phyloP scores from a whole-genome alignment of 1,140 invertebrate species.

The Drosophila erecta region DNA sequence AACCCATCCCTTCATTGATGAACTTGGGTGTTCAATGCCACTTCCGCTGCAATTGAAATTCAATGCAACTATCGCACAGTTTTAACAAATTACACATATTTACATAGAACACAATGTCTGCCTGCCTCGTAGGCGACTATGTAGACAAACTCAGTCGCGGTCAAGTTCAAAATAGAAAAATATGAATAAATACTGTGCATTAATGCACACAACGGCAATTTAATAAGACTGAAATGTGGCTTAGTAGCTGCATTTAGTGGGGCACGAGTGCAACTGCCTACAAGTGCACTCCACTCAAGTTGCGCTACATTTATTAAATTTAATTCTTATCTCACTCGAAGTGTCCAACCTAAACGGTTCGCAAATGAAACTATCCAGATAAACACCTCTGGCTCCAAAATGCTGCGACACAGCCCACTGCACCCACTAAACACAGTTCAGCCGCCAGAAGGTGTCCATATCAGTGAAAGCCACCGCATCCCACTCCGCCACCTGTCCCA shows the following conservation, averaged over 20 bases:
- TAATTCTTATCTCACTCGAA: slow-evolving; percentile 32
- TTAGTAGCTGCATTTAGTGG: slow-evolving; percentile 9
- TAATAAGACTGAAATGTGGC: slow-evolving; percentile 6
- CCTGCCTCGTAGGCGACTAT: slow-evolving; percentile 8
- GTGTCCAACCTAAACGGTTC: neutral
- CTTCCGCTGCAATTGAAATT: slow-evolving; percentile 31
- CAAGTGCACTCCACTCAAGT: slow-evolving; percentile 11
- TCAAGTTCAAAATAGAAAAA: slow-evolving; percentile 49
- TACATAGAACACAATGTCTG: slow-evolving; percentile 8
- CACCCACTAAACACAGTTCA: neutral
- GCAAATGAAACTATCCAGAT: slow-evolving; percentile 22
- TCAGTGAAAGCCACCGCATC: slow-evolving; percentile 18
- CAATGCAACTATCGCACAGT: slow-evolving; percentile 27
- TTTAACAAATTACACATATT: slow-evolving; percentile 8
- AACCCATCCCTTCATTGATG: slow-evolving; percentile 29
- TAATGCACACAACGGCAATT: slow-evolving; percentile 17
- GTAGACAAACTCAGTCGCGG: slow-evolving; percentile 48
- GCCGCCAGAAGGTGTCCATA: slow-evolving; percentile 4
- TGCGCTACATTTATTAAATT: slow-evolving; percentile 32
- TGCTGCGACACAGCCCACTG: slow-evolving; percentile 3
- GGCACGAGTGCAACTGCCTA: slow-evolving; percentile 19
- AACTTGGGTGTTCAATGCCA: slow-evolving; percentile 25
- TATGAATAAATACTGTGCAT: slow-evolving; percentile 26
- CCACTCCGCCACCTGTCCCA: neutral
- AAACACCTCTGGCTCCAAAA: neutral